phyloP scores from a whole-genome alignment of 1,140 invertebrate genomes.

The Dendrolimus kikuchii region DNA sequence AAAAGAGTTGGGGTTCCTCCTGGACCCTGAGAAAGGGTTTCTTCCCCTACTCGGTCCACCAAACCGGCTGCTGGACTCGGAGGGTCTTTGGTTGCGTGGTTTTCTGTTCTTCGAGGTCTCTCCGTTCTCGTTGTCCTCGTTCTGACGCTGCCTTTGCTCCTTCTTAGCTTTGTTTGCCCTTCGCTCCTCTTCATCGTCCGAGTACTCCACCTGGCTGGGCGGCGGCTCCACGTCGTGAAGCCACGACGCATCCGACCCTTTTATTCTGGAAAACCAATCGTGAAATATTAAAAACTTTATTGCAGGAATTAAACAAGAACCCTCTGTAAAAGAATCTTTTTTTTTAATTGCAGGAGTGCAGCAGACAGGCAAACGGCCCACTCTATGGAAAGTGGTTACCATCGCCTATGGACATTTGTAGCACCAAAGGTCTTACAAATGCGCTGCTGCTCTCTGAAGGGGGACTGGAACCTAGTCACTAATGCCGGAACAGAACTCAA shows the following conservation, averaged over 20 bases:
- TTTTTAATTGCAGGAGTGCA: no score
- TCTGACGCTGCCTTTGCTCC: constrained; percentile 34
- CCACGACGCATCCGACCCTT: constrained; percentile 89
- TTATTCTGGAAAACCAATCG: constrained; percentile 71
- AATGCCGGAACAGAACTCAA: no score
- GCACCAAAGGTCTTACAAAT: no score
- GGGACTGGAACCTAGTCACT: no score
- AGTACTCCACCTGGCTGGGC: constrained; percentile 81
- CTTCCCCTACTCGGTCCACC: constrained; percentile 45
- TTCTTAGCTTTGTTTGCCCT: constrained; percentile 59
- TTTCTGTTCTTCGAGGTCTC: constrained; percentile 45
- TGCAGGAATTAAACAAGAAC: not conserved
- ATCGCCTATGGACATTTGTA: no score
- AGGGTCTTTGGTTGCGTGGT: constrained; percentile 40
- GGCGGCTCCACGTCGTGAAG: constrained; percentile 88
- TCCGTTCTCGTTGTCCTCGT: constrained; percentile 26
- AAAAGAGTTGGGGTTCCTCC: constrained; percentile 31
- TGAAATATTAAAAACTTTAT: not conserved
- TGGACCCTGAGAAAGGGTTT: constrained; percentile 32
- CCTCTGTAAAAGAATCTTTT: no score
- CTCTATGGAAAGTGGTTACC: no score
- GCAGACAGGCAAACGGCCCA: no score
- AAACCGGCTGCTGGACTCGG: constrained; percentile 52
- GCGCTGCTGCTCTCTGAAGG: no score
- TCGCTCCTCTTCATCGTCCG: constrained; percentile 90